Percentiles rank a stretch among this genome's conserved stretches.
Evolutionary conservation across 2,797 vertebrate genomes (phyloP).

Genomic region (Ptychobarbus kaznakovi): DNA sequence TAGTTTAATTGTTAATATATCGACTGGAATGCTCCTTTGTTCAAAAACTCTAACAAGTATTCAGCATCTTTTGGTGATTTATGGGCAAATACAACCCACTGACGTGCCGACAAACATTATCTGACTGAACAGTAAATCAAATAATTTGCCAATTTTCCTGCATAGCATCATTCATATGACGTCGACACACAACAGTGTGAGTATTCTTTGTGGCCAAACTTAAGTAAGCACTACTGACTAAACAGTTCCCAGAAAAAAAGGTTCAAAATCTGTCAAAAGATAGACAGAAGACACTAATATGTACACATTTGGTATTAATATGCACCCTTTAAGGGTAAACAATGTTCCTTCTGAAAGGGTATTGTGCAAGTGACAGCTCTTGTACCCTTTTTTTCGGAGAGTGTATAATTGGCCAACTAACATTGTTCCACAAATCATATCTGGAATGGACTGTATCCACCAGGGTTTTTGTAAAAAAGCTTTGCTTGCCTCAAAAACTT

Average conservation of each 20-base stretch:
- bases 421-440: neutral
- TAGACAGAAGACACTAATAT: neutral
- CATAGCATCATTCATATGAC: neutral
- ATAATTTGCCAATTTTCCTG: conserved; percentile 16
- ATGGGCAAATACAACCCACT: conserved; percentile 35
- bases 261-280: neutral
- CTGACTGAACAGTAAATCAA: conserved; percentile 40
- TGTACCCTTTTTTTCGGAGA: neutral
- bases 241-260: neutral
- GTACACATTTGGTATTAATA: neutral
- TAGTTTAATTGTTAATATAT: neutral
- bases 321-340: neutral
- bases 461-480: neutral
- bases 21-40: neutral
- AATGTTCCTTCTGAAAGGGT: neutral
- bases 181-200: neutral
- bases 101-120: conserved; percentile 30
- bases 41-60: conserved; percentile 3
- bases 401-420: neutral
- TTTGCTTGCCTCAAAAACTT: conserved; percentile 92
- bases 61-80: conserved; percentile 34
- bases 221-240: neutral
- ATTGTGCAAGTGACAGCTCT: neutral
- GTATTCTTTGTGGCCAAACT: neutral
- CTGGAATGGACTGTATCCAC: neutral